These are phyloP conservation scores for Steatocranus sp. DNA, from an alignment of 2,797 vertebrate species.

Conservation along the genomic window DNA sequence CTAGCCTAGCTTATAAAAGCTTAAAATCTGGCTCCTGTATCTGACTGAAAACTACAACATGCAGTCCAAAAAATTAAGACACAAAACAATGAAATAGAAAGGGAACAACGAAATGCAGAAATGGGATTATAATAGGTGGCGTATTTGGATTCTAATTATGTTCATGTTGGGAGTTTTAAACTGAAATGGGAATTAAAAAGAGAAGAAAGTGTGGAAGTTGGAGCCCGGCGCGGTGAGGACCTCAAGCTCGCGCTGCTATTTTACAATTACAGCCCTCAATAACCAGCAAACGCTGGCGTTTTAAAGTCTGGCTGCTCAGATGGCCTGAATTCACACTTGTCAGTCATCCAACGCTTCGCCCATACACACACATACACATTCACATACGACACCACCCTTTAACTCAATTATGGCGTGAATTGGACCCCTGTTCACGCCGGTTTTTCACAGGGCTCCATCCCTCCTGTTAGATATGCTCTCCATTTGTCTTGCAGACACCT, in stretches of 20 bases:
- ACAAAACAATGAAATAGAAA: neutral
- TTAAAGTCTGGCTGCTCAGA: neutral
- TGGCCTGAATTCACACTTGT: neutral
- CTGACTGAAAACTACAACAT: neutral
- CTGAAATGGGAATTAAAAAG: neutral
- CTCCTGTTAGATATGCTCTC: constrained; percentile 8
- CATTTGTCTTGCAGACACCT: constrained; percentile 38
- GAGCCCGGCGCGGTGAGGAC: rapidly evolving
- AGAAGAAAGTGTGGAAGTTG: neutral
- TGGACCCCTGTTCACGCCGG: neutral
- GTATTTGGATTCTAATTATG: neutral
- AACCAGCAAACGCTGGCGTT: neutral
- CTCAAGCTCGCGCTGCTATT: neutral
- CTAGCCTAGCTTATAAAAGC: neutral
- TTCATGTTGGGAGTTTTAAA: neutral
- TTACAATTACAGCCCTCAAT: neutral
- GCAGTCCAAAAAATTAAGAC: neutral
- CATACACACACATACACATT: neutral
- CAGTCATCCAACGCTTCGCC: neutral
- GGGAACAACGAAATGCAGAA: neutral
- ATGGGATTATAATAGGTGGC: neutral
- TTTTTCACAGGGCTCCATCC: neutral
- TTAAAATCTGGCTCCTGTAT: neutral
- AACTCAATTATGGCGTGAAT: neutral
- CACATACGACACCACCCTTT: neutral